Evolutionary conservation across 2,888 invertebrate species (phyloP).

Genomic region (Celastrina argiolus): DNA sequence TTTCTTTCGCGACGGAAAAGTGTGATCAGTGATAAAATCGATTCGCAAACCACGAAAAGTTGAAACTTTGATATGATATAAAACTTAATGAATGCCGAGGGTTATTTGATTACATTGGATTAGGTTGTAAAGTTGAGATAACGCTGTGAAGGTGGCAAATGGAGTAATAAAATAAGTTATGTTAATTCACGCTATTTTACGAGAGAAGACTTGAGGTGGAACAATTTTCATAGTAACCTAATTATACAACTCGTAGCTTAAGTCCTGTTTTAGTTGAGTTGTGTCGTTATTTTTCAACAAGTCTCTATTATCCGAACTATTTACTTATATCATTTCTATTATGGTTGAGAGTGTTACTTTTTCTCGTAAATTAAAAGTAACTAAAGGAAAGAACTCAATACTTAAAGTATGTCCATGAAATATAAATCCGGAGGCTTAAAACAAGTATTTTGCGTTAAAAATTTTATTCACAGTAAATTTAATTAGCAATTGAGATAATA

Average conservation of each 20-base stretch:
- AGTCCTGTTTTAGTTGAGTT: no score
- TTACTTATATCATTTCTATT: no score
- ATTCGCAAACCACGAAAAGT: conserved; percentile 1
- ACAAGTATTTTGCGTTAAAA: no score
- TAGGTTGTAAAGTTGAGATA: conserved; percentile 11
- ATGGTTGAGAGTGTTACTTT: no score
- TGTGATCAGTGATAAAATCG: not conserved
- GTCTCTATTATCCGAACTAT: no score
- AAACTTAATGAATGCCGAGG: conserved; percentile 9
- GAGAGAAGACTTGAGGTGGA: not conserved
- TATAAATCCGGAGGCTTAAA: no score
- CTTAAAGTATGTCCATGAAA: no score
- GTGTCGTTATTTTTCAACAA: no score
- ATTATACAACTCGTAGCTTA: not conserved
- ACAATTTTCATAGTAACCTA: conserved; percentile 1
- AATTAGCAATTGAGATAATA: no score
- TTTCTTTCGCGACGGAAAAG: not conserved
- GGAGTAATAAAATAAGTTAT: conserved; percentile 16
- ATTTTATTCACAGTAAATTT: no score
- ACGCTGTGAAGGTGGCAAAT: conserved; percentile 13
- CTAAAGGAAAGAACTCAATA: no score
- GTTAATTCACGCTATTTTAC: conserved; percentile 13
- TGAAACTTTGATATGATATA: conserved; percentile 5
- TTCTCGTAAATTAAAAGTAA: no score
- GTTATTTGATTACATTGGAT: conserved; percentile 11